phyloP scores from a whole-genome alignment of 2,888 invertebrate species.

The Dexiosoma caninum region DNA sequence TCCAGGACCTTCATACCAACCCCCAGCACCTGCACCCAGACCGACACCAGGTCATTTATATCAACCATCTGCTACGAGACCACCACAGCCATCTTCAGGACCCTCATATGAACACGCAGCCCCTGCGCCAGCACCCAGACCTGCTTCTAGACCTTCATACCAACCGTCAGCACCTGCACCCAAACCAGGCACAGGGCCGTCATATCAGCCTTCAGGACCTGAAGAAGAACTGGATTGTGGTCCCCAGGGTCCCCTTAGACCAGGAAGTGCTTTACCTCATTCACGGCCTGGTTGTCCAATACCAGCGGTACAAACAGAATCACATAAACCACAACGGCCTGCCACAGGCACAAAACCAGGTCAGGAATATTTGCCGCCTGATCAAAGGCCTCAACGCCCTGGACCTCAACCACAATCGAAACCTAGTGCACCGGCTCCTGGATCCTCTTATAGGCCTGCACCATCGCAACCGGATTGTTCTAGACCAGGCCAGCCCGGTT shows the following conservation, averaged over 20 bases:
- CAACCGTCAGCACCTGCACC: constrained; percentile 57
- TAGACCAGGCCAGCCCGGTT: constrained; percentile 46
- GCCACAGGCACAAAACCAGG: constrained; percentile 55
- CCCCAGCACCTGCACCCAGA: constrained; percentile 58
- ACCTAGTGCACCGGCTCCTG: constrained; percentile 42
- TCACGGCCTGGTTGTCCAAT: constrained; percentile 62
- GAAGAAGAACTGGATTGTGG: constrained; percentile 66
- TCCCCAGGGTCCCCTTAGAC: constrained; percentile 60
- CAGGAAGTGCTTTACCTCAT: constrained; percentile 48
- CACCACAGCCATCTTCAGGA: constrained; percentile 51
- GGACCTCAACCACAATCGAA: constrained; percentile 10
- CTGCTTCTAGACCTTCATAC: constrained; percentile 57
- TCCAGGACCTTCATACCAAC: constrained; percentile 52
- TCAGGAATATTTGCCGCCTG: constrained; percentile 66
- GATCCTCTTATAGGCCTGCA: not conserved
- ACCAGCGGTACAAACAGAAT: constrained; percentile 61
- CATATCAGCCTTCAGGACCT: constrained; percentile 48
- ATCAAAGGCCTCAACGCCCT: constrained; percentile 51
- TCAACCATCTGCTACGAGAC: constrained; percentile 53
- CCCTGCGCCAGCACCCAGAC: constrained; percentile 26
- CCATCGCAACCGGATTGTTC: constrained; percentile 34
- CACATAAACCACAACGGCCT: constrained; percentile 64
- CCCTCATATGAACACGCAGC: constrained; percentile 60
- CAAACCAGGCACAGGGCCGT: constrained; percentile 49
- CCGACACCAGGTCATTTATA: constrained; percentile 61